phyloP scores from a whole-genome alignment of 2,888 invertebrate species.

The Ophion slaviceki region DNA sequence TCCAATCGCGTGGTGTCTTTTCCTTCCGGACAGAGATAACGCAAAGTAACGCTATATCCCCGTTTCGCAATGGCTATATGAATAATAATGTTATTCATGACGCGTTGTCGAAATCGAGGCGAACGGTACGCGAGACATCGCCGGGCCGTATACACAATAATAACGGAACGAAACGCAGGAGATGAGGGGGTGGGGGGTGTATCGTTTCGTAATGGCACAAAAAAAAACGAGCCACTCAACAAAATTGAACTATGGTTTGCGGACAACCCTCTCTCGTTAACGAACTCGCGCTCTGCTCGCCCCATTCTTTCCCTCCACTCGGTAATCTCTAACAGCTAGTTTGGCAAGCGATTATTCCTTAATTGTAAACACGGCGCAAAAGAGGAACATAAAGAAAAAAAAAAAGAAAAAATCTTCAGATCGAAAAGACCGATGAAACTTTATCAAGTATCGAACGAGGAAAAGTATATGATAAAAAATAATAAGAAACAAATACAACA shows the following conservation, averaged over 20 bases:
- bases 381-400: not conserved
- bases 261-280: conserved; percentile 14
- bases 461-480: conserved; percentile 23
- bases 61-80: conserved; percentile 72
- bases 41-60: conserved; percentile 74
- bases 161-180: conserved; percentile 11
- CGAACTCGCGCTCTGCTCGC: conserved; percentile 17
- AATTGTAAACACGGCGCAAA: conserved; percentile 39
- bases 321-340: conserved; percentile 63
- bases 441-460: conserved; percentile 30
- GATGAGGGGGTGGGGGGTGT: not conserved
- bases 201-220: conserved; percentile 54
- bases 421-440: conserved; percentile 31
- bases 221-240: conserved; percentile 47
- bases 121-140: conserved; percentile 52
- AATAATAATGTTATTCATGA: conserved; percentile 73
- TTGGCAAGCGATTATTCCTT: conserved; percentile 67
- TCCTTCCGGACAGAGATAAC: conserved; percentile 61
- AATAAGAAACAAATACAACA: conserved; percentile 29
- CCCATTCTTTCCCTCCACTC: conserved; percentile 12
- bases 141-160: conserved; percentile 64
- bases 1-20: conserved; percentile 47
- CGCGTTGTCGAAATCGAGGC: conserved; percentile 69
- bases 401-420: conserved; percentile 10
- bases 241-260: conserved; percentile 52